A percentile compares a stretch with the other conserved stretches of the same genome.
These are phyloP conservation scores for Sebastes goodei DNA, from an alignment of 2,797 vertebrate species.

Conservation along the genomic window DNA sequence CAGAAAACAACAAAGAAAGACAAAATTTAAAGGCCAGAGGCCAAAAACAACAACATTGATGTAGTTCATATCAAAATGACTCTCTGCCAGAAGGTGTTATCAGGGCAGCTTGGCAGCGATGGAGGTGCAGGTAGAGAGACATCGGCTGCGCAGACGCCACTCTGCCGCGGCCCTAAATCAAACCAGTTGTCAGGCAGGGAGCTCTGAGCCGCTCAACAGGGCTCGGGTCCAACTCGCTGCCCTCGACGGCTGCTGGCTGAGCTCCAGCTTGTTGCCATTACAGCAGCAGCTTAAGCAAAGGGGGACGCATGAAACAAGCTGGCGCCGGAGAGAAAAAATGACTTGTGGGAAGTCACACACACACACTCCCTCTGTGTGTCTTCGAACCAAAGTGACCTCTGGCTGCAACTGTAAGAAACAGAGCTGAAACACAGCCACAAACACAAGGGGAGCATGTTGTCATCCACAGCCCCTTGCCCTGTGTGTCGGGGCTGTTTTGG, in stretches of 20 bases:
- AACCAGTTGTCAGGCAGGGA: background rate
- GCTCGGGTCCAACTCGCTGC: background rate
- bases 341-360: background rate
- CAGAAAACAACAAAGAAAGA: background rate
- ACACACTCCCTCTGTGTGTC: background rate
- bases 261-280: slow-evolving; percentile 15
- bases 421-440: background rate
- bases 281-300: slow-evolving; percentile 20
- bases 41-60: background rate
- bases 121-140: background rate
- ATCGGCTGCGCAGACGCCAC: background rate
- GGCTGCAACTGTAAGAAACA: background rate
- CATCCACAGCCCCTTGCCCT: background rate
- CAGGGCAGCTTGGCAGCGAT: background rate
- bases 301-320: background rate
- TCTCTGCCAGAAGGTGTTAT: background rate
- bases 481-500: background rate
- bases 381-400: slow-evolving; percentile 3
- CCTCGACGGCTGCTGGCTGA: slow-evolving; percentile 6
- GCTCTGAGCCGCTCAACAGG: background rate
- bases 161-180: background rate
- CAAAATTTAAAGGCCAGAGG: background rate
- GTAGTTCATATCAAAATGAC: background rate
- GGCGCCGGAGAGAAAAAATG: background rate
- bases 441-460: background rate